phyloP scores from a whole-genome alignment of 2,113 vertebrate genomes.

The Myxocyprinus asiaticus region DNA sequence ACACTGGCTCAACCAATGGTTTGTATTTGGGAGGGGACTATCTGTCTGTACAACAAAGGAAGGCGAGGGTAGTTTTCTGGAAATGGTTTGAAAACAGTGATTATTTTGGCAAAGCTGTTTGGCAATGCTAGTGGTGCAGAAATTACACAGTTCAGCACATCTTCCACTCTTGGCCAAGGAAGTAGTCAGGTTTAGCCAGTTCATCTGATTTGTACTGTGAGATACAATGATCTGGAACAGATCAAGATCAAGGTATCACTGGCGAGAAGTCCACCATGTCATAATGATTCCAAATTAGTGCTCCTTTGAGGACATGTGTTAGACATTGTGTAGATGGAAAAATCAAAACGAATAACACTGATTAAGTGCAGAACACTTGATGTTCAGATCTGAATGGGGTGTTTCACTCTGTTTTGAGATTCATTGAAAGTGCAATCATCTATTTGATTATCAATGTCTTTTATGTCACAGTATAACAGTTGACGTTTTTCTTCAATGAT shows the following conservation, averaged over 20 bases:
- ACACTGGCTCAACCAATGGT: too few relatives aligned
- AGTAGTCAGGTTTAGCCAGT: background rate
- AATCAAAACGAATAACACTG: conserved; percentile 7
- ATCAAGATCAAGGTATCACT: background rate
- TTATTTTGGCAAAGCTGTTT: too few relatives aligned
- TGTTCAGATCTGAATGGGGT: background rate
- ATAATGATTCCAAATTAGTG: conserved; percentile 38
- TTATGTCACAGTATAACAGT: background rate
- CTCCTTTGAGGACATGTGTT: conserved; percentile 40
- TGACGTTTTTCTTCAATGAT: background rate
- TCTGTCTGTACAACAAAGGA: too few relatives aligned
- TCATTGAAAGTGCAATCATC: background rate
- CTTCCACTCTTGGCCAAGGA: conserved; percentile 5
- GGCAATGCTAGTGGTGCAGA: too few relatives aligned
- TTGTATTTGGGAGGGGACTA: too few relatives aligned
- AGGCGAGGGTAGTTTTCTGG: too few relatives aligned
- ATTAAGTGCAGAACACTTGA: conserved; percentile 3
- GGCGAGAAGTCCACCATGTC: conserved; percentile 16
- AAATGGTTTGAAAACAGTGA: too few relatives aligned
- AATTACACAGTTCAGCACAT: background rate
- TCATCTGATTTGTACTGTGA: conserved; percentile 1
- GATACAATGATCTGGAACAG: background rate
- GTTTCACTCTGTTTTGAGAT: background rate
- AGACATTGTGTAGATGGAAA: conserved; percentile 25
- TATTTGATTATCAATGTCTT: background rate